phyloP scores from a whole-genome alignment of 2,113 vertebrate species.

The Capreolus pygargus region DNA sequence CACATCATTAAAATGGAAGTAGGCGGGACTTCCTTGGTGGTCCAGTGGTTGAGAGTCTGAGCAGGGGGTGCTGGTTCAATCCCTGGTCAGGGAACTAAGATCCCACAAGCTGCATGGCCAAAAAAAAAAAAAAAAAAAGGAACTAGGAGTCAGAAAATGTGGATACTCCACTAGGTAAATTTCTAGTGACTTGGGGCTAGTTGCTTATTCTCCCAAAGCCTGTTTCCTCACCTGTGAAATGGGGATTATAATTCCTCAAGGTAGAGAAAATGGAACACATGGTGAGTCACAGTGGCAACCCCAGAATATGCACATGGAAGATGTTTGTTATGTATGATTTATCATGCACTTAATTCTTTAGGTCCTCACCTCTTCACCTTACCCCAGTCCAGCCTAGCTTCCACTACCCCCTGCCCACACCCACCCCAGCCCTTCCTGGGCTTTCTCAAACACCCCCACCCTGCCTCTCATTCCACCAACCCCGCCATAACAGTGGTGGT shows the following conservation, averaged over 20 bases:
- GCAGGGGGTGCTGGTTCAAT: not conserved
- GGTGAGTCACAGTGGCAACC: not conserved
- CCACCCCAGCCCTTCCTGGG: not conserved
- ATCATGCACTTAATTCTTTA: not conserved
- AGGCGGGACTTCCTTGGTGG: not conserved
- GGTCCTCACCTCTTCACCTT: not conserved
- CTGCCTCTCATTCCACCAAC: not conserved
- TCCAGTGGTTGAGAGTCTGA: not conserved
- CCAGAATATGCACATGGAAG: not conserved
- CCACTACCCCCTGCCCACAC: not conserved
- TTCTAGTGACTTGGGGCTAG: not conserved
- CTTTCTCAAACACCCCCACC: not conserved
- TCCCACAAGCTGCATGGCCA: not conserved
- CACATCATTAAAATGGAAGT: not conserved
- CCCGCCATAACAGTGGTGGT: not conserved
- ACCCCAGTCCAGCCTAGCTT: not conserved
- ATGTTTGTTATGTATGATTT: not conserved
- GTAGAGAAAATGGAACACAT: not conserved
- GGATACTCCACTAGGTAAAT: not conserved
- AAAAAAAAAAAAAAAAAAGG: not conserved
- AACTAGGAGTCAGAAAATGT: not conserved
- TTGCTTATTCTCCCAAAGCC: not conserved
- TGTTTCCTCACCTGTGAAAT: not conserved
- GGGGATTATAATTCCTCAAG: not conserved
- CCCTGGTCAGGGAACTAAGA: not conserved